Evolutionary conservation across 2,888 invertebrate species (phyloP).

Genomic region (Carabus problematicus): DNA sequence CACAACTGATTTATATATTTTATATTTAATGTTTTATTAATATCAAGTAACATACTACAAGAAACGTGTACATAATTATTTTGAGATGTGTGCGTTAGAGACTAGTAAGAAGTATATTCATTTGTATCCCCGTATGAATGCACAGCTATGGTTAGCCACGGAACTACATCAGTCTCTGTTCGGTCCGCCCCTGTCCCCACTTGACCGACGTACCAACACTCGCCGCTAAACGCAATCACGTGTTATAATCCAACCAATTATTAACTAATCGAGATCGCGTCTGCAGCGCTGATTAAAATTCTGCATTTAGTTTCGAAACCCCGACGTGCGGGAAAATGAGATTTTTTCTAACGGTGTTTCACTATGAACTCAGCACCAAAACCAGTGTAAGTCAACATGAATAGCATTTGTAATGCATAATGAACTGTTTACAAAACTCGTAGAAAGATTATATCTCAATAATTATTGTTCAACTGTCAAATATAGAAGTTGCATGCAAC

Average conservation of each 20-base stretch:
- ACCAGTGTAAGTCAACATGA: no score
- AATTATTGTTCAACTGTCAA: no score
- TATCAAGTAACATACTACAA: no score
- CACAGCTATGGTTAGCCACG: not conserved
- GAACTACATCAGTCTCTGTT: not conserved
- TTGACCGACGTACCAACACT: not conserved
- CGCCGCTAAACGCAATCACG: conserved; percentile 18
- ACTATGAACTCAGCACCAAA: no score
- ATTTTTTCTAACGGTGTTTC: conserved; percentile 6
- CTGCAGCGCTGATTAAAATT: conserved; percentile 18
- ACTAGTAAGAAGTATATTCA: not conserved
- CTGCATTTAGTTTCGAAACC: conserved; percentile 12
- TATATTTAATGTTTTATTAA: no score
- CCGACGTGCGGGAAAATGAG: not conserved
- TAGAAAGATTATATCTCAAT: no score
- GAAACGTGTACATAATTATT: no score
- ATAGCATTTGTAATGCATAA: no score
- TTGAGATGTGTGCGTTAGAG: no score
- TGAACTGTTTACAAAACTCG: no score
- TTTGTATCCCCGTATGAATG: not conserved
- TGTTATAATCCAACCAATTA: conserved; percentile 18
- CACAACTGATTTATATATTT: no score
- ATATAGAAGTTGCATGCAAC: no score
- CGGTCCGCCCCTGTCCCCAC: not conserved
- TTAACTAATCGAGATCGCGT: conserved; percentile 17